Conservation (phyloP, 2,888 invertebrate species). For the Lydus trimaculatus region DNA sequence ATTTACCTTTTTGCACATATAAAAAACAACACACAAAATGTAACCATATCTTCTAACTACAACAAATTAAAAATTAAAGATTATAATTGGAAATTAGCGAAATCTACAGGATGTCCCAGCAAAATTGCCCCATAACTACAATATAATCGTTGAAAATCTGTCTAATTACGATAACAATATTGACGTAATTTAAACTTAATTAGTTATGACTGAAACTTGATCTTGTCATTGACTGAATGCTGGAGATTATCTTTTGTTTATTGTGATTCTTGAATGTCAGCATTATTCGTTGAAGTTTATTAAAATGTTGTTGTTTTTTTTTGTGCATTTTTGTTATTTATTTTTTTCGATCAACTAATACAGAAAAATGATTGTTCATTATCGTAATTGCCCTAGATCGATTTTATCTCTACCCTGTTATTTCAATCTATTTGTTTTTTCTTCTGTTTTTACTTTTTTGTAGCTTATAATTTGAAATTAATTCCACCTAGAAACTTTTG, state of each 20-base stretch:
- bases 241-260: neutral
- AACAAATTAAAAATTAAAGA: neutral
- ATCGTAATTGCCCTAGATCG: neutral
- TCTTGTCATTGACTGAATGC: too few relatives aligned
- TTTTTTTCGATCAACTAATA: neutral
- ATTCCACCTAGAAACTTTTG: neutral
- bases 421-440: neutral
- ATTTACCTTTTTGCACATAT: neutral
- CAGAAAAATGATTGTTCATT: neutral
- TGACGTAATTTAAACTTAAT: too few relatives aligned
- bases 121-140: too few relatives aligned
- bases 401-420: neutral
- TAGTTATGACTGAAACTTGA: too few relatives aligned
- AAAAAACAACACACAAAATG: neutral
- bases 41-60: neutral
- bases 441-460: neutral
- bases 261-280: neutral
- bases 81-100: too few relatives aligned
- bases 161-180: too few relatives aligned
- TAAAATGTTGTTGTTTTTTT: too few relatives aligned
- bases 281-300: neutral
- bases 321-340: neutral
- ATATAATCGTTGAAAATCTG: too few relatives aligned
- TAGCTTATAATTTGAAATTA: neutral
- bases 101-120: too few relatives aligned